Base-by-base conservation (phyloP, 2,888 invertebrate species). In the Zygaena filipendulae region DNA sequence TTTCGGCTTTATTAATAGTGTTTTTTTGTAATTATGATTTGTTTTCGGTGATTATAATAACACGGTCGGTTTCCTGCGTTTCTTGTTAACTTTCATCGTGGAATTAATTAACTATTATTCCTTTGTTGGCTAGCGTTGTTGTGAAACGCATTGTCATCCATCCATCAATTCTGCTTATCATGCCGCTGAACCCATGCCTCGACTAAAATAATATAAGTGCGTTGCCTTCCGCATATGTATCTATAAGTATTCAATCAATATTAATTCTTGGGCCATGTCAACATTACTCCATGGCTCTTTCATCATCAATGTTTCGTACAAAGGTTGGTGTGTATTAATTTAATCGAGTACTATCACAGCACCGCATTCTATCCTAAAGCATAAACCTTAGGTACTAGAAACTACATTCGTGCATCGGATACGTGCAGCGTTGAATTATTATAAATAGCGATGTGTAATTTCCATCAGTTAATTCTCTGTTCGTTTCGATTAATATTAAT, bases 81-180 rank as follows among this genome's bases (percentile, higher is more conserved):
- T 52, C 54, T 52, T 52, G 59, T 56, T 53, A 53, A 56, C 60
- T 68, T 60, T 67, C 62, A 59, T 66, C 66, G 54, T 49, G 50
- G 58, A 67, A 69, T 67, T 72, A 75, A 75, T 74, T 74, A 66
- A 55, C 52, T 49, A 16, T 16, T 16, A 66, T 64, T 66, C 69
- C 59, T 67, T 71, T 70, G 71, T 71, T 60, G 47, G 54, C 32
- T 42, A 41, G 42, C 33, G 43, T 48, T 43, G 55, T 50, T 49
- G 52, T 50, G 47, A 60, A 49, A 43, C 45, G 68, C 70, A 44
- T 52, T 62, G 67, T 70, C 71, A 71, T 71, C 63, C 50, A 69
- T 71, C 64, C 50, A 69, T 71, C 69, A 67, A 63, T 60, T 62
- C 56, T 49, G 66, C 62, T 71, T 70, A 72, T 75, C 75, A 74